These are phyloP conservation scores for Mesorhabditis spiculigera DNA, from an alignment of 2,888 invertebrate species.

Conservation along the genomic window DNA sequence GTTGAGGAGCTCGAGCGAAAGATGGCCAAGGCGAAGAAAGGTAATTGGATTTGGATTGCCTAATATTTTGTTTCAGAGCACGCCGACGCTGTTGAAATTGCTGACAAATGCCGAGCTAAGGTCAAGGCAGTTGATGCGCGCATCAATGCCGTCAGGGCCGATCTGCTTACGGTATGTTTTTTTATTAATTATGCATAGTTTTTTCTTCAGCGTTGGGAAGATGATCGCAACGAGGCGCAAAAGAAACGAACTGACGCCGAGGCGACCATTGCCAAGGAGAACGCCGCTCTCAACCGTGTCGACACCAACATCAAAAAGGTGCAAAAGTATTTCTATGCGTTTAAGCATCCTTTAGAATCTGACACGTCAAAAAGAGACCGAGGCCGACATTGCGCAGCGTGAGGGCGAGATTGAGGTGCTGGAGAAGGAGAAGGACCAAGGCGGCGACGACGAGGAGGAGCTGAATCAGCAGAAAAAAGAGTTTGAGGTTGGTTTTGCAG, in stretches of 20 bases:
- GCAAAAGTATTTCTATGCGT: background rate
- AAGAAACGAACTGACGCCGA: constrained; percentile 64
- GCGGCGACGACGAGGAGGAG: constrained; percentile 13
- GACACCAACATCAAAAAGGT: constrained; percentile 62
- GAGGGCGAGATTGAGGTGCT: constrained; percentile 22
- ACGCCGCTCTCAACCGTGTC: constrained; percentile 63
- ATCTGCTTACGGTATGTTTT: constrained; percentile 19
- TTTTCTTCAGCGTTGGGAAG: constrained; percentile 65
- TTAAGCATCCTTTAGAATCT: background rate
- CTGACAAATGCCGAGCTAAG: constrained; percentile 13
- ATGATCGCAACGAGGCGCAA: constrained; percentile 18
- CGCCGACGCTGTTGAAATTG: constrained; percentile 12
- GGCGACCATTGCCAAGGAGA: constrained; percentile 63
- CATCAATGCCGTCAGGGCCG: constrained; percentile 59
- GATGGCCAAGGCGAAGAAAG: constrained; percentile 11
- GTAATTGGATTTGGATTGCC: background rate
- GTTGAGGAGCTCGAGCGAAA: constrained; percentile 38
- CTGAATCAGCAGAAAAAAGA: constrained; percentile 16
- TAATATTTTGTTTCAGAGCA: constrained; percentile 11
- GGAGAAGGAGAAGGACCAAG: constrained; percentile 14
- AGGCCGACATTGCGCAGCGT: constrained; percentile 15
- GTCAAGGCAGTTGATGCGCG: constrained; percentile 44
- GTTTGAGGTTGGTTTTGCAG: constrained; percentile 10
- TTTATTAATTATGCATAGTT: background rate
- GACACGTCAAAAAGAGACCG: constrained; percentile 12